phyloP scores from a whole-genome alignment of 1,140 invertebrate species.

The Ruditapes philippinarum region DNA sequence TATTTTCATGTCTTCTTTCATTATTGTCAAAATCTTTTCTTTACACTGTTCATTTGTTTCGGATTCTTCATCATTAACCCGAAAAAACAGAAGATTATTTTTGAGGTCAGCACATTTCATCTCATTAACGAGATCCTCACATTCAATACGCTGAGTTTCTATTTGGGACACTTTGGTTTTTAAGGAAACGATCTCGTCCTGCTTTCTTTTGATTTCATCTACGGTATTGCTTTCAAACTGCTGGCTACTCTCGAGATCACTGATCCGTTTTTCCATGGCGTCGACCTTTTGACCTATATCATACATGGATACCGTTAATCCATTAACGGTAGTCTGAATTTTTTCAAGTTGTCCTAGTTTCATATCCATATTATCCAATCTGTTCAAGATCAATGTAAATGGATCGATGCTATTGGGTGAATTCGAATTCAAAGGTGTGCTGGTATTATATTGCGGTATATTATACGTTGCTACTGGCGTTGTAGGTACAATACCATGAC shows the following conservation, averaged over 20 bases:
- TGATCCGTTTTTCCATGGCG: background rate
- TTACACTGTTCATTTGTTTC: slow-evolving; percentile 14
- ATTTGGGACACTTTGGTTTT: background rate
- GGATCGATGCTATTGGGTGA: too few species aligned
- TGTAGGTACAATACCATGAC: too few species aligned
- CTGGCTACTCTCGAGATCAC: background rate
- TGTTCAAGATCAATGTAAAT: slow-evolving; percentile 3
- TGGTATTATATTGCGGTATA: too few species aligned
- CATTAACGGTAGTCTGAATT: background rate
- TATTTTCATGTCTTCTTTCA: background rate
- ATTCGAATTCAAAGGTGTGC: too few species aligned
- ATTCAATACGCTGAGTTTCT: background rate
- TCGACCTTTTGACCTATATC: background rate
- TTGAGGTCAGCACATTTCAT: background rate
- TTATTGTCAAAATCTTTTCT: too few species aligned
- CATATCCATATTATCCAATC: background rate
- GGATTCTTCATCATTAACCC: background rate
- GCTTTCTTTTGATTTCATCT: background rate
- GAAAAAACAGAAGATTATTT: background rate
- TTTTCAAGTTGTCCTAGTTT: background rate
- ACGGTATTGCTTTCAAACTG: background rate
- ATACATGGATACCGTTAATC: background rate
- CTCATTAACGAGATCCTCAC: background rate
- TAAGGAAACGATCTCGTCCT: background rate
- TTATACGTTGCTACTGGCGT: too few species aligned